phyloP scores from a whole-genome alignment of 2,113 vertebrate species.

The Muscicapa adusta region DNA sequence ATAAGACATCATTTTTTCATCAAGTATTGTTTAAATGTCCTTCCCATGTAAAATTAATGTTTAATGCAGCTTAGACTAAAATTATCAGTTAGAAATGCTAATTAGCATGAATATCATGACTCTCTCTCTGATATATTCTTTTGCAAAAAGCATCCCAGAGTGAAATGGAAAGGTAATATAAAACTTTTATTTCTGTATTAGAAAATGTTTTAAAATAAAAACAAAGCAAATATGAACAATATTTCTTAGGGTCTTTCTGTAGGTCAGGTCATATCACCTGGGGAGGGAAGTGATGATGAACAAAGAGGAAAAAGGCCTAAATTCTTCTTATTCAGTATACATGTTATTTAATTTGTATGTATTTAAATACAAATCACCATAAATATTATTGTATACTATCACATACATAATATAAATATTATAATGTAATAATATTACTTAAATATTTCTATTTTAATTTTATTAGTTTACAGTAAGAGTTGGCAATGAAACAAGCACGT shows the following conservation, averaged over 20 bases:
- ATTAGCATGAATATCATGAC: background rate
- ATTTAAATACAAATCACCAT: background rate
- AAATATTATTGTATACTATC: background rate
- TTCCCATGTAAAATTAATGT: background rate
- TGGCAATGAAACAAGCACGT: accelerated
- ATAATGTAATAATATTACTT: background rate
- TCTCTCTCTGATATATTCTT: background rate
- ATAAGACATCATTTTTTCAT: background rate
- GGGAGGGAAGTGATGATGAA: no score
- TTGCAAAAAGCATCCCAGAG: background rate
- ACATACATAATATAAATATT: background rate
- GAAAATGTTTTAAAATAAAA: no score
- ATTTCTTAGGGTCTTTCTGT: no score
- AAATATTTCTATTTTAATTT: background rate
- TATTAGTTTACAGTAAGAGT: background rate
- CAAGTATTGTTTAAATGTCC: background rate
- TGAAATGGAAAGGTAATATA: background rate
- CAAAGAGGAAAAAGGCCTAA: background rate
- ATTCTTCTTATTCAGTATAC: background rate
- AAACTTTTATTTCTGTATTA: no score
- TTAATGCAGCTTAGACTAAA: background rate
- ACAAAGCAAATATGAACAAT: no score
- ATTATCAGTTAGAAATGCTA: background rate
- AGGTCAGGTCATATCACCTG: no score
- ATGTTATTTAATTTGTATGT: background rate